Percentiles rank a stretch among this genome's conserved stretches.
phyloP scores from a whole-genome alignment of 1,140 invertebrate species.

The Bombus pyrosoma region DNA sequence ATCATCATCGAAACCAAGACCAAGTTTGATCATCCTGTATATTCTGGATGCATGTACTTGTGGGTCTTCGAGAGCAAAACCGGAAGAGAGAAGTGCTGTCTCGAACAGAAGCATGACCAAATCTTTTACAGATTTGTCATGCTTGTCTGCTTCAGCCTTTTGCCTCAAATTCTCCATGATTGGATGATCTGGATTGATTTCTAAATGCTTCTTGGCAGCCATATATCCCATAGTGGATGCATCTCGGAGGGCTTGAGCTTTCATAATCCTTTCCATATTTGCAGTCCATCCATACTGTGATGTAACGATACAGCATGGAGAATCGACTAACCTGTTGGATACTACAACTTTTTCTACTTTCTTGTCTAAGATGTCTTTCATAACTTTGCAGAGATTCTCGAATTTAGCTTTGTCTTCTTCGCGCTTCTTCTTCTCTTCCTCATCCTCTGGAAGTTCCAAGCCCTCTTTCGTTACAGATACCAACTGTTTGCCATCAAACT shows the following conservation, averaged over 20 bases:
- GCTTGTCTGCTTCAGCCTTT: constrained; percentile 97
- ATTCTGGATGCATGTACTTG: constrained; percentile 91
- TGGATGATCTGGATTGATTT: constrained; percentile 98
- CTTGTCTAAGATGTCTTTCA: constrained; percentile 99
- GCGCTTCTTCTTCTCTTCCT: constrained; percentile 97
- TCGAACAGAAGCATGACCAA: constrained; percentile 96
- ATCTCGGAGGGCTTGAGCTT: constrained; percentile 97
- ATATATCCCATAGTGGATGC: constrained; percentile 99
- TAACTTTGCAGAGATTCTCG: constrained; percentile 97
- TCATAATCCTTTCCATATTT: constrained; percentile 99
- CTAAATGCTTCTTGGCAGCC: constrained; percentile 98
- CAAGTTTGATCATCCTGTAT: constrained; percentile 98
- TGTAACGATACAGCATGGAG: constrained; percentile 99
- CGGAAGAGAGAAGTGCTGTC: constrained; percentile 94
- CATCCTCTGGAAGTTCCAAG: constrained; percentile 97
- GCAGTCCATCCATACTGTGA: constrained; percentile 99
- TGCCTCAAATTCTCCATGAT: constrained; percentile 95
- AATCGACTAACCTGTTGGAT: constrained; percentile 96
- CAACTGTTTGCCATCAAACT: constrained; percentile 97
- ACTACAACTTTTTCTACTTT: constrained; percentile 99
- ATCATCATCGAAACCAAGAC: constrained; percentile 97
- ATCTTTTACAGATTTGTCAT: constrained; percentile 98
- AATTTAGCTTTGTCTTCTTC: constrained; percentile 98
- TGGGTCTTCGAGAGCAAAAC: constrained; percentile 95
- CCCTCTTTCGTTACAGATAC: constrained; percentile 99